Conservation (phyloP, 2,797 vertebrate genomes). For the Acanthiza pusilla region DNA sequence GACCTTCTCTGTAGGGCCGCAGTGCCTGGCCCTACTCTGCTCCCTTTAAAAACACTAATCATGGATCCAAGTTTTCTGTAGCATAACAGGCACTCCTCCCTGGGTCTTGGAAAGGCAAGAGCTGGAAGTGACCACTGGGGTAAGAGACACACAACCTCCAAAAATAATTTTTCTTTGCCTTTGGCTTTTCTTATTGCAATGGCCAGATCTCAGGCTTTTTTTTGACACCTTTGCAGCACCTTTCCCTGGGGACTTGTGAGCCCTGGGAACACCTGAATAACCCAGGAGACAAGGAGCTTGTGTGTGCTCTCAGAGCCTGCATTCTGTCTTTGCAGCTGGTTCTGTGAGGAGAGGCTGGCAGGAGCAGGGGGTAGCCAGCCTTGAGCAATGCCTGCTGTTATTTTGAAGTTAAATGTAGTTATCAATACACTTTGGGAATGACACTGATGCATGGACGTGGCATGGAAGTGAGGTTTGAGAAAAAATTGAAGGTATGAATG, state of each 20-base stretch:
- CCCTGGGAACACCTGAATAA: background rate
- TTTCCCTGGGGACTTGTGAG: background rate
- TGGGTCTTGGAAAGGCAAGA: background rate
- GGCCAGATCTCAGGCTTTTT: background rate
- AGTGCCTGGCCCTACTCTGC: background rate
- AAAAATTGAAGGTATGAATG: background rate
- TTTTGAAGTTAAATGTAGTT: background rate
- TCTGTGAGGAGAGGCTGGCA: background rate
- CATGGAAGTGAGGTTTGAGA: background rate
- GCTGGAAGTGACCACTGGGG: background rate
- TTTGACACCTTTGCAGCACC: background rate
- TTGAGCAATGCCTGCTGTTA: background rate
- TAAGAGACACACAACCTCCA: background rate
- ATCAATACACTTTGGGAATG: background rate
- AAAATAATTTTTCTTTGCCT: background rate
- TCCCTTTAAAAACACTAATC: background rate
- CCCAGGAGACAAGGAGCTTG: background rate
- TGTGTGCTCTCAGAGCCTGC: background rate
- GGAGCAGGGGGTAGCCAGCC: background rate
- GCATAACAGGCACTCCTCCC: background rate
- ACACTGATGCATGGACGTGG: background rate
- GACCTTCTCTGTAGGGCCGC: background rate
- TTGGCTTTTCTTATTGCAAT: background rate
- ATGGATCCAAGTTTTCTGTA: background rate
- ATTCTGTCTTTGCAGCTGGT: background rate